Evolutionary conservation across 2,113 vertebrate species (phyloP), one percentile per base, ranked within the genome.

Genomic region (Trinectes maculatus): DNA sequence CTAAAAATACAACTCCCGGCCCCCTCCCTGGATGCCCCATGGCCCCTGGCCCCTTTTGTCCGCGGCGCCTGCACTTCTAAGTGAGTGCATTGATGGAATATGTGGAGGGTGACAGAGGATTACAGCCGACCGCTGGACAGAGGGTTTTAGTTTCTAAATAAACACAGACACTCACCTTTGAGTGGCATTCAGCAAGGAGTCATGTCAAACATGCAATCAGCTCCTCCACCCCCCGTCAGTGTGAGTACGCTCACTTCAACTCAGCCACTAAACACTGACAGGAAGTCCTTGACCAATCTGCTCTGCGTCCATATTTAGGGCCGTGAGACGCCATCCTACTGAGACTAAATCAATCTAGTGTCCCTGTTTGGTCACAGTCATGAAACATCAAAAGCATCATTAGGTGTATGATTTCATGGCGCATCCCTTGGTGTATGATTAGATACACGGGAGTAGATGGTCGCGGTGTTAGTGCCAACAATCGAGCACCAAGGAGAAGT

Each of bases 121-220:
- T 91, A 90, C 70, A 87, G 81, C n/a, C 57, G 25, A 65, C 56
- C 52, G 44, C 68, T 43, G 64, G 71, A 85, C 89, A 89, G 77
- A 85, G 68, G 79, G 71, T 77, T 87, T 84, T 44, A 6, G 85
- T 89, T 92, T 73, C 85, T 88, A 92, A 91, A 92, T 89, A 93
- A 89, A 91, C 83, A 89, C 81, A 59, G 79, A 70, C 70, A 37
- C 82, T 89, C 86, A 89, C 88, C 89, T 91, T 90, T 83, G 88
- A 90, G 85, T 74, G 80, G 73, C 73, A 68, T 74, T 42, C 72
- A 0, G 51, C 51, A 47, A 67, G 57, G 75, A 85, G 80, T 80
- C 82, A 87, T 63, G 75, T 77, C 57, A 80, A 74, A 87, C 80
- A 88, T 81, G 74, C 56, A 71, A 80, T 56, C 69, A 49, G 37